Base-by-base conservation (phyloP, 1,140 invertebrate genomes). In the Asbolus verrucosus region DNA sequence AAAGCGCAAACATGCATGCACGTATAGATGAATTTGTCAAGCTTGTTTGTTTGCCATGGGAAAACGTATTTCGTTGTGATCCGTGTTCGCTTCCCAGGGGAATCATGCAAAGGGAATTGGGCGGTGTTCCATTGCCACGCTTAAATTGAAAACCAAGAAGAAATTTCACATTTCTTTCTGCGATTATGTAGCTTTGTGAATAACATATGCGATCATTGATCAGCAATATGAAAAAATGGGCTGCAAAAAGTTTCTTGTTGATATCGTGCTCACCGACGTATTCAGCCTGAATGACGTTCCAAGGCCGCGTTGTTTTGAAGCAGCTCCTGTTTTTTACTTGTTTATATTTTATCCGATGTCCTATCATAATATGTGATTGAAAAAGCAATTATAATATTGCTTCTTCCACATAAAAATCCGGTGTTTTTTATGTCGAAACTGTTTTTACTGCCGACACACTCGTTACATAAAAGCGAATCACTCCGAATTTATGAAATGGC, bases 71-170 rank as follows among this genome's bases (percentile, higher is more conserved):
- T 63, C 39, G 61, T 63, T 41, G 39, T 41, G 61, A 38, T 63
- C 61, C 33, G 61, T 38, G 31, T 62, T 24, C 6, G 19, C 6
- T 41, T 38, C 61, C 16, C 39, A 27, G 18, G 61, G 4, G 61
- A 39, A 27, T 63, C 39, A 41, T 63, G 61, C 16, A 38, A 41
- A 41, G 61, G 61, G 61, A 63, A 63, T 63, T 63, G 61, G 61
- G 61, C 61, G 61, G 61, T 31, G 39, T 63, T 38, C 61, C 41
- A 41, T 63, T 63, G 30, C 61, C 19, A 63, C 33, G 39, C 61
- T 63, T 63, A 63, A 63, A 63, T 63, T 63, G 61, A 63, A 63
- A 63, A 63, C 61, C 61, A 63, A 63, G 61, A 39, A 38, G 61
- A 63, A 63, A 63, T 63, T 39, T 21, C 39, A 39, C 61, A 27